Conservation (phyloP, 1,140 invertebrate species). For the Saccostrea echinata region DNA sequence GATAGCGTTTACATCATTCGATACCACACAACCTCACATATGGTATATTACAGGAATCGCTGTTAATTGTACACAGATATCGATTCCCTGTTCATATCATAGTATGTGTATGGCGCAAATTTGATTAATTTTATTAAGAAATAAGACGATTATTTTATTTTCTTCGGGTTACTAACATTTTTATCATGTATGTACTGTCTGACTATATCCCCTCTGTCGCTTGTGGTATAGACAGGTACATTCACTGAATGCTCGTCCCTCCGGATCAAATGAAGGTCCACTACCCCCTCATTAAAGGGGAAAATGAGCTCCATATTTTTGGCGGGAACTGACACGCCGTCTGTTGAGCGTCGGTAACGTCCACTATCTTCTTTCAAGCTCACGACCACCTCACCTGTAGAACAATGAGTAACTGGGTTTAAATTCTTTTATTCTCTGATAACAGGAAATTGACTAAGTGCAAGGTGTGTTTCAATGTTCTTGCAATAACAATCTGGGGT, state of each 20-base stretch:
- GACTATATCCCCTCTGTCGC: not conserved
- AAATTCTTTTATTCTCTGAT: not conserved
- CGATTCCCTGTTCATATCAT: too few species aligned
- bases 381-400: conserved; percentile 6
- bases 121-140: not conserved
- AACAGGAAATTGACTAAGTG: conserved; percentile 2
- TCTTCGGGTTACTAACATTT: not conserved
- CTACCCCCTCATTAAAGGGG: not conserved
- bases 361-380: not conserved
- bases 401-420: conserved; percentile 18
- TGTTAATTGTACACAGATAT: too few species aligned
- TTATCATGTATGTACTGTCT: conserved; percentile 22
- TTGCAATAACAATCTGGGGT: not conserved
- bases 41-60: too few species aligned
- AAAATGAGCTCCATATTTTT: not conserved
- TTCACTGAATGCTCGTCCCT: not conserved
- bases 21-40: too few species aligned
- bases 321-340: conserved; percentile 14
- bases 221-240: not conserved
- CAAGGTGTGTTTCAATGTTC: not conserved
- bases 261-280: conserved; percentile 20
- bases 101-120: too few species aligned
- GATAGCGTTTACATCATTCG: too few species aligned
- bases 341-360: not conserved
- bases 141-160: not conserved